Evolutionary conservation across 2,888 invertebrate species (phyloP), one percentile per base, ranked within the genome.

Genomic region (Phalangium opilio): DNA sequence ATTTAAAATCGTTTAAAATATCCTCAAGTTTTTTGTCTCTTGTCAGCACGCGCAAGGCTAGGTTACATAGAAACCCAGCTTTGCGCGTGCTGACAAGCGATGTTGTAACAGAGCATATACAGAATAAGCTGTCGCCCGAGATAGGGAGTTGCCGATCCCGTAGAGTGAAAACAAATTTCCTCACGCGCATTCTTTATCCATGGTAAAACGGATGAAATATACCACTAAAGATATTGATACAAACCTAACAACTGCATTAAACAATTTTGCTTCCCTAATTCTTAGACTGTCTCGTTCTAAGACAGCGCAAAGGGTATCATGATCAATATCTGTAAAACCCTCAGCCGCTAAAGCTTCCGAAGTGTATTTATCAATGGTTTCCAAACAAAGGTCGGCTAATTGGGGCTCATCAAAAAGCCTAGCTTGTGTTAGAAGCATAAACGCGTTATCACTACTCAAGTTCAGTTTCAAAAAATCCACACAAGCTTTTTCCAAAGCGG

Each of bases 361-460:
- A 0, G 85, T 83, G 60, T 81, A 81, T 64, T 83, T 81, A 62
- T 86, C 85, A 52, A 86, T 84, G 59, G 79, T 79, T 60, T 84
- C 81, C 53, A 86, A 68, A 59, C 86, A 86, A 32, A 83, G 67
- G 0, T 79, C 76, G n/a, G 83, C 83, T 46, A 86, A 62, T 61
- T 83, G 80, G 0, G 79, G 80, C 62, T 84, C 84, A 64, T 85
- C 85, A 66, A 85, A 86, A 36, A 85, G 65, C 19, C 83, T 70
- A 0, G 85, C 85, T 45, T 70, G 80, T 0, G 82, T 82, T 49
- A 86, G 68, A 47, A 86, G 68, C 65, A 84, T 70, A 61, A 85
- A 85, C 5, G 85, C 84, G 70, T 86, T 86, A 57, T 85, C 84
- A 20, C 80, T 77, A 46, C 78, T 78, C 51, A 86, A 70, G 63